A percentile compares a stretch with the other conserved stretches of the same genome.
These are phyloP conservation scores for Acanthosoma haemorrhoidale DNA, from an alignment of 2,888 invertebrate genomes.

Conservation along the genomic window DNA sequence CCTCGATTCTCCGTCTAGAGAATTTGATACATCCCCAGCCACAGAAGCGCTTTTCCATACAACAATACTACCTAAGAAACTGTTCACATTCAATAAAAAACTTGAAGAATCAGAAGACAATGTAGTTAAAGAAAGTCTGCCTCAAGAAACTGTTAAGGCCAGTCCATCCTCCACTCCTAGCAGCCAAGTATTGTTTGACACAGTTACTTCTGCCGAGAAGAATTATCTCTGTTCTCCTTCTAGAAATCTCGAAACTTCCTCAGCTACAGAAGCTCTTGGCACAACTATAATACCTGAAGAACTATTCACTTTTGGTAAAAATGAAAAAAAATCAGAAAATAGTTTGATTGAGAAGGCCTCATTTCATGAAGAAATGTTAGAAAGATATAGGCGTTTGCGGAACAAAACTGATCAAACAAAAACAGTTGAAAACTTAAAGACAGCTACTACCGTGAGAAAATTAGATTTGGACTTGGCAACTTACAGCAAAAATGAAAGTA, in stretches of 20 bases:
- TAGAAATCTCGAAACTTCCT: constrained; percentile 3
- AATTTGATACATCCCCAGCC: neutral
- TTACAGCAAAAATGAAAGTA: too few species aligned
- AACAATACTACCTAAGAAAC: neutral
- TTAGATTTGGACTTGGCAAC: neutral
- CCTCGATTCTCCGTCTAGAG: constrained; percentile 14
- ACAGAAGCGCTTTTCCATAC: constrained; percentile 16
- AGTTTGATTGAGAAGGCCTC: neutral
- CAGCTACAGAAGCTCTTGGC: constrained; percentile 8
- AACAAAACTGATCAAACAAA: neutral
- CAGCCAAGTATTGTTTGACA: neutral
- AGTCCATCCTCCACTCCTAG: neutral
- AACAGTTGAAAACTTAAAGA: too few species aligned
- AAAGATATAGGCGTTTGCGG: neutral
- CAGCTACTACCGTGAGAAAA: neutral
- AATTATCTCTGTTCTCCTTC: constrained; percentile 18
- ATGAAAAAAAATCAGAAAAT: neutral
- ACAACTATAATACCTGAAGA: constrained; percentile 5
- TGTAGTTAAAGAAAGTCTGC: neutral
- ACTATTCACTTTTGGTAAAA: neutral
- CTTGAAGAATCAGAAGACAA: neutral
- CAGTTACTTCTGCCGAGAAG: constrained; percentile 3
- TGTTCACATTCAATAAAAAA: neutral
- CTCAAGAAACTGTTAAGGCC: too few species aligned
- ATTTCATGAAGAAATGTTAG: neutral